These are phyloP conservation scores for Teinopalpus imperialis DNA, from an alignment of 2,888 invertebrate genomes.

Conservation along the genomic window DNA sequence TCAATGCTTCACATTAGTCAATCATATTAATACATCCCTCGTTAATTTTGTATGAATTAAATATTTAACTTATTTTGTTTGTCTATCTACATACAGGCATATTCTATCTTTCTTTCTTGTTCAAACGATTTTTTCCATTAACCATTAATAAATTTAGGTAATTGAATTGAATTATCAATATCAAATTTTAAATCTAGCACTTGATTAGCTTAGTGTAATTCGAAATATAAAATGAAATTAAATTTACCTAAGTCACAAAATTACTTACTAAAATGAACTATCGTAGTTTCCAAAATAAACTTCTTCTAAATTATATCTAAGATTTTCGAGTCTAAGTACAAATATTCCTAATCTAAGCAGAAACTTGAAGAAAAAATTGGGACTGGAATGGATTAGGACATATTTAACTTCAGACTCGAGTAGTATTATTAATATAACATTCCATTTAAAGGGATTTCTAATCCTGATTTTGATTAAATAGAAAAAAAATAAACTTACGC, in stretches of 20 bases:
- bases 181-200: conserved; percentile 60
- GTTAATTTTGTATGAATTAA: conserved; percentile 14
- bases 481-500: conserved; percentile 73
- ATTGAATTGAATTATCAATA: conserved; percentile 45
- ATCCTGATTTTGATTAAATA: conserved; percentile 68
- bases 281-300: conserved; percentile 73
- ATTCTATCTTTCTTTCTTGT: not conserved
- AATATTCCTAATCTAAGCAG: conserved; percentile 37
- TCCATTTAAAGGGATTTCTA: conserved; percentile 67
- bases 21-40: conserved; percentile 23
- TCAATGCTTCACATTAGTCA: conserved; percentile 51
- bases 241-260: conserved; percentile 61
- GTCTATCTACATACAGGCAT: not conserved
- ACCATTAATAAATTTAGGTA: conserved; percentile 33
- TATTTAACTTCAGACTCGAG: conserved; percentile 43
- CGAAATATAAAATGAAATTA: conserved; percentile 61
- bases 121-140: conserved; percentile 17
- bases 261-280: conserved; percentile 64
- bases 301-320: conserved; percentile 77
- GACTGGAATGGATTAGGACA: conserved; percentile 32
- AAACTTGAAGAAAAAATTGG: conserved; percentile 25
- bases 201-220: conserved; percentile 72
- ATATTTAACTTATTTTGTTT: conserved; percentile 2
- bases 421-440: conserved; percentile 70
- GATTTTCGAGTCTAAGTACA: conserved; percentile 53